Base-by-base conservation (phyloP, 2,888 invertebrate genomes). In the Drosophila tanythrix region DNA sequence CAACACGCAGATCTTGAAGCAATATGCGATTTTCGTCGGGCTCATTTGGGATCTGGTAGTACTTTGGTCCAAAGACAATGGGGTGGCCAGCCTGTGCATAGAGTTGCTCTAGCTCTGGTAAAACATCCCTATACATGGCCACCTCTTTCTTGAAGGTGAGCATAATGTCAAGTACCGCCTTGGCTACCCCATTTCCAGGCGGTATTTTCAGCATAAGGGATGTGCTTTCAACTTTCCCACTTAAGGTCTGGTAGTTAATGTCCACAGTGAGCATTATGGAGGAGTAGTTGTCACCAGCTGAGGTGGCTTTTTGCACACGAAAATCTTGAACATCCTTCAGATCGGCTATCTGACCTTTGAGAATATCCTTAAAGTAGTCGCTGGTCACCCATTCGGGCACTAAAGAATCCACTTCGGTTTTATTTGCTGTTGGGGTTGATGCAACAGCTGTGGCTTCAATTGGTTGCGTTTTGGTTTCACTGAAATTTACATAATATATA, bases 271-370 rank as follows among this genome's bases (percentile, higher is more conserved):
- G 63, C 76, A 92, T 81, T 40, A 76, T 58, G 0, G 91, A 89
- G 8, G 76, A 68, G 63, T 89, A 91, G 48, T 91, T 91, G 62
- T 91, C 91, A 1, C 88, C 91, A 27, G 74, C 70, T 18, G 60
- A 74, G 5, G 79, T 86, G 5, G 85, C 90, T 6, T 82, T 81
- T 15, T 62, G 67, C 0, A 81, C 74, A 0, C 56, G 51, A 18
- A 90, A 88, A 2, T 67, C 72, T 2, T 70, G 27, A 29, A 91
- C 81, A 46, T 73, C 68, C 31, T 82, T 69, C 18, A 74, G 80
- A 51, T 82, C 75, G 2, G 76, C 13, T 15, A 72, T 57, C 10
- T 86, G 68, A 1, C 61, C 33, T 31, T 77, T 68, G 1, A 91
- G 71, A 13, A 89, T 73, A 7, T 72, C 72, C 2, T 56, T 56